Percentiles rank a stretch among this genome's conserved stretches.
phyloP scores from a whole-genome alignment of 2,113 vertebrate species.

The Jacana jacana region DNA sequence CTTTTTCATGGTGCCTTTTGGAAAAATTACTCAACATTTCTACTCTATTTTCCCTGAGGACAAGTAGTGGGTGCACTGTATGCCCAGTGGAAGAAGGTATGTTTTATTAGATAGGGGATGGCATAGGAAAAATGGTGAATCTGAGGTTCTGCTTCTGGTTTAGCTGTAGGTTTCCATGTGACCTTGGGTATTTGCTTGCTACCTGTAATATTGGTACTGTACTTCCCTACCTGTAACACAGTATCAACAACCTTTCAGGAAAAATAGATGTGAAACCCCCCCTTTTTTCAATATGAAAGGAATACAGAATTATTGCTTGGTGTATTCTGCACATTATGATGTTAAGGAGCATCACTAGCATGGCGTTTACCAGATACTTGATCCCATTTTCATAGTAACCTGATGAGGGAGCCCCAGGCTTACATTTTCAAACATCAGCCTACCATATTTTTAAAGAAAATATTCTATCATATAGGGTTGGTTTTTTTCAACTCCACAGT shows the following conservation, averaged over 20 bases:
- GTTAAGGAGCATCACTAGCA: background rate
- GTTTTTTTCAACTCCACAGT: background rate
- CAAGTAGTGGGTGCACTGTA: background rate
- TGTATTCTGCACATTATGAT: accelerated
- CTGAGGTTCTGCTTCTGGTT: background rate
- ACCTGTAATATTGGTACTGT: background rate
- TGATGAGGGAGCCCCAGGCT: slow-evolving; percentile 52
- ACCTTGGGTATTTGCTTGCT: background rate
- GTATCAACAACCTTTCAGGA: background rate
- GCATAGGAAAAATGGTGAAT: background rate
- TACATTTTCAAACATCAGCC: background rate
- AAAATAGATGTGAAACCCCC: background rate
- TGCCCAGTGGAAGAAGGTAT: background rate
- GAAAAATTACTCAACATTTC: background rate
- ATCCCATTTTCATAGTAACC: background rate
- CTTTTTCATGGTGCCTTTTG: background rate
- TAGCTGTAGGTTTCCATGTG: background rate
- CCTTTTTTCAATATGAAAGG: background rate
- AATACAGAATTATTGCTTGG: background rate
- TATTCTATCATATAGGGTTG: background rate
- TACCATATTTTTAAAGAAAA: background rate
- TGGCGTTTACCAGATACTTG: background rate
- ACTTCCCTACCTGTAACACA: background rate
- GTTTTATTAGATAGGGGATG: background rate
- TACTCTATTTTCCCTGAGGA: background rate